These are phyloP conservation scores for Tychaedon coryphoeus DNA, from an alignment of 2,113 vertebrate genomes.

Conservation along the genomic window DNA sequence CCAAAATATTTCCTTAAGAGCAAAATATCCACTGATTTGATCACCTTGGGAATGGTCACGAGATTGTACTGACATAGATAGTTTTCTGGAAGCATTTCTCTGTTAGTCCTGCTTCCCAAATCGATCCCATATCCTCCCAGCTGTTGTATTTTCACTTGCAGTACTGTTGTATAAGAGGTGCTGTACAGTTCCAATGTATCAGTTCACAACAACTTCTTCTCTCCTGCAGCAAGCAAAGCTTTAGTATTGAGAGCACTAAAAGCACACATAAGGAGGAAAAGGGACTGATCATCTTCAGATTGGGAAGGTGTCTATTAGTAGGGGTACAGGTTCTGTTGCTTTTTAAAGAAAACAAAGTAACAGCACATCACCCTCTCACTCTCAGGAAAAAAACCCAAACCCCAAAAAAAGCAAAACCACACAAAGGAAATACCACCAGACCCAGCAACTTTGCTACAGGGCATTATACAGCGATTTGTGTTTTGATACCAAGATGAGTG, in stretches of 20 bases:
- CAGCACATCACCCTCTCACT: neutral
- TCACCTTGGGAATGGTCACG: rapidly evolving
- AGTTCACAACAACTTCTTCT: neutral
- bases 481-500: neutral
- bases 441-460: neutral
- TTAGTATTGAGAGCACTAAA: neutral
- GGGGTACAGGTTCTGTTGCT: neutral
- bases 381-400: neutral
- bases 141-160: neutral
- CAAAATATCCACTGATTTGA: neutral
- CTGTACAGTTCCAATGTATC: neutral
- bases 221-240: neutral
- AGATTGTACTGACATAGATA: neutral
- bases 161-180: neutral
- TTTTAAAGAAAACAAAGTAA: neutral
- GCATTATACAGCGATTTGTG: neutral
- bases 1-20: neutral
- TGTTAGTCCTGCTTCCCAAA: neutral
- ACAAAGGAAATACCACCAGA: neutral
- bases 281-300: neutral
- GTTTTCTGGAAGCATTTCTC: neutral
- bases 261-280: neutral
- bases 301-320: neutral
- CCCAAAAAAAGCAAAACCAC: neutral
- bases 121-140: neutral